phyloP scores from a whole-genome alignment of 1,140 invertebrate genomes.

The Diorhabda carinulata region DNA sequence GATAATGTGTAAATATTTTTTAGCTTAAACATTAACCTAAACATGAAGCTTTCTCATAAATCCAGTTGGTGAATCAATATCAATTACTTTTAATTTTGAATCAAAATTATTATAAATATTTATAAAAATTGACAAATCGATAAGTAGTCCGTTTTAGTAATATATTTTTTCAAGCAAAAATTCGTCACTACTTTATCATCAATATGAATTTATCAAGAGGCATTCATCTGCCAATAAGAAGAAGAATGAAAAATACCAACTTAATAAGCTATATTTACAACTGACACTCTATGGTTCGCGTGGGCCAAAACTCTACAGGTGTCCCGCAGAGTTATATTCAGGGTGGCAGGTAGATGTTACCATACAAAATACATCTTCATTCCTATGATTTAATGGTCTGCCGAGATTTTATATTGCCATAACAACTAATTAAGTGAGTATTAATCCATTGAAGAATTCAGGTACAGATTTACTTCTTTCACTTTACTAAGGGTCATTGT shows the following conservation, averaged over 20 bases:
- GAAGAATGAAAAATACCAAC: conserved; percentile 19
- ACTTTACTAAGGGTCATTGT: not conserved
- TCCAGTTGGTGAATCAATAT: too few relatives aligned
- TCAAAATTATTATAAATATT: too few relatives aligned
- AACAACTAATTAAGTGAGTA: conserved; percentile 13
- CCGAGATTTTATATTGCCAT: conserved; percentile 24
- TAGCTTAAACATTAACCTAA: too few relatives aligned
- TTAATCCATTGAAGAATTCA: not conserved
- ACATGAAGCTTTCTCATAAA: too few relatives aligned
- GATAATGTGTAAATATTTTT: too few relatives aligned
- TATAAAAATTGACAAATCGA: too few relatives aligned
- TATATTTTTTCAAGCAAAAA: too few relatives aligned
- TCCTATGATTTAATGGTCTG: conserved; percentile 28
- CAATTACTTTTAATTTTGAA: too few relatives aligned
- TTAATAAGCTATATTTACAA: conserved; percentile 27
- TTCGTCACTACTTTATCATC: not conserved
- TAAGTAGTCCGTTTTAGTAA: too few relatives aligned
- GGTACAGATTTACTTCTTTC: not conserved
- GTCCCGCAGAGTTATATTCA: conserved; percentile 26
- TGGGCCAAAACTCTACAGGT: conserved; percentile 29
- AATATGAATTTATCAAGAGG: conserved; percentile 5
- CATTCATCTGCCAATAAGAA: conserved; percentile 13
- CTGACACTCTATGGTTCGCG: conserved; percentile 24
- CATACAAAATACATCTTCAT: conserved; percentile 32
- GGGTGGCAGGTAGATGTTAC: conserved; percentile 30